phyloP scores from a whole-genome alignment of 2,113 vertebrate genomes.

The Pterophyllum scalare region DNA sequence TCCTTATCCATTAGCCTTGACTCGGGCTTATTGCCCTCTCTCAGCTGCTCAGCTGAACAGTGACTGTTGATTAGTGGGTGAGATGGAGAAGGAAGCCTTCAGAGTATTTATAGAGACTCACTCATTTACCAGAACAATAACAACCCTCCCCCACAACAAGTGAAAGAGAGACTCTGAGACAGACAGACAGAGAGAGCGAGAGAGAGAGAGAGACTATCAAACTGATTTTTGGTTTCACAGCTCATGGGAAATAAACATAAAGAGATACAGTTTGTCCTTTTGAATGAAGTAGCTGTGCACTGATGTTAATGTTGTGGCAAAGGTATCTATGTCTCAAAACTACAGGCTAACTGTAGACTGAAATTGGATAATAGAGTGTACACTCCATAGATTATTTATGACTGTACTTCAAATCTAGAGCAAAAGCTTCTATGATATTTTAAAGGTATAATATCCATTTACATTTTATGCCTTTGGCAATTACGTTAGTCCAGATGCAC shows the following conservation, averaged over 20 bases:
- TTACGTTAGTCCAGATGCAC: neutral
- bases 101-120: constrained; percentile 82
- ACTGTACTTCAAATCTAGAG: neutral
- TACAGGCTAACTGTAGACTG: neutral
- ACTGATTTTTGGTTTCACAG: constrained; percentile 75
- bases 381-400: constrained; percentile 1
- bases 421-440: constrained; percentile 14
- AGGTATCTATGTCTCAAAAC: neutral
- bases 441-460: neutral
- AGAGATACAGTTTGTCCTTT: constrained; percentile 17
- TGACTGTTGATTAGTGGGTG: constrained; percentile 76
- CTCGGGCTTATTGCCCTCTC: constrained; percentile 74
- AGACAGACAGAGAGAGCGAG: constrained; percentile 36
- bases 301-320: neutral
- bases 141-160: constrained; percentile 72
- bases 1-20: constrained; percentile 72
- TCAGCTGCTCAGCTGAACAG: constrained; percentile 69
- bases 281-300: constrained; percentile 13
- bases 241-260: constrained; percentile 48
- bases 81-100: constrained; percentile 78
- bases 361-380: neutral
- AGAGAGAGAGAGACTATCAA: constrained; percentile 47
- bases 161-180: constrained; percentile 25
- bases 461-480: neutral
- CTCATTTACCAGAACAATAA: constrained; percentile 84